Base-by-base conservation (phyloP, 30 jellyfish, hydroid and myxozoan genomes). In the Cassiopea andromeda region DNA sequence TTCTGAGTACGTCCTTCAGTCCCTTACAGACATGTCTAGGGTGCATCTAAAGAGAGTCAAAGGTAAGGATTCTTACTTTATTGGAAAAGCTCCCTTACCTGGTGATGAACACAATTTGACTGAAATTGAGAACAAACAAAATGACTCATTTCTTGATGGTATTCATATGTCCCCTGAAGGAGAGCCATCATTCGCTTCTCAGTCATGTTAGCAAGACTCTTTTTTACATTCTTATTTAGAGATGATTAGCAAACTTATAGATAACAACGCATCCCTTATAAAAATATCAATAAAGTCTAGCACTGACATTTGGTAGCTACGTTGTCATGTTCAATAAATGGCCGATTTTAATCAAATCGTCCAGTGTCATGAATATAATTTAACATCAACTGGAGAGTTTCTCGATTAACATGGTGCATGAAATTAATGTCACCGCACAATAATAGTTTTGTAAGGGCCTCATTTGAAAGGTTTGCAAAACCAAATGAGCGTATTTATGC, bases 51-150 rank as follows among this genome's bases (percentile, higher is more conserved):
- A 44, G 54, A 44, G 17, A 64, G 83, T 74, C 1, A 44, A 74
- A 74, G 83, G 83, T 38, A 74, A 74, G 83, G 83, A 74, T 74
- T 74, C 83, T 38, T 74, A n/a, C 54, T 74, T 74, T 44, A 74
- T 74, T 74, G 64, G 83, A 74, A 74, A 74, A 59, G 45, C 15
- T 74, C 83, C 83, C 60, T n/a, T 47, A 44, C 61, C 83, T 74
- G 83, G 45, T 1, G 8, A 74, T 18, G 48, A 16, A 38, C 83
- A 74, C 13, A 59, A 74, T 38, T 74, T 59, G 43, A 27, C 64
- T 38, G 68, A 74, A 74, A 64, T 64, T 38, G 83, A 74, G 54
- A 64, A 74, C 83, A 60, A 74, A 74, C 27, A 74, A 18, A 43
- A 68, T 68, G 77, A 68, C 77, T 68, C 77, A 17, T 68, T 68